These are phyloP conservation scores for Caenorhabditis remanei DNA, from an alignment of 1,140 invertebrate genomes.

Conservation along the genomic window DNA sequence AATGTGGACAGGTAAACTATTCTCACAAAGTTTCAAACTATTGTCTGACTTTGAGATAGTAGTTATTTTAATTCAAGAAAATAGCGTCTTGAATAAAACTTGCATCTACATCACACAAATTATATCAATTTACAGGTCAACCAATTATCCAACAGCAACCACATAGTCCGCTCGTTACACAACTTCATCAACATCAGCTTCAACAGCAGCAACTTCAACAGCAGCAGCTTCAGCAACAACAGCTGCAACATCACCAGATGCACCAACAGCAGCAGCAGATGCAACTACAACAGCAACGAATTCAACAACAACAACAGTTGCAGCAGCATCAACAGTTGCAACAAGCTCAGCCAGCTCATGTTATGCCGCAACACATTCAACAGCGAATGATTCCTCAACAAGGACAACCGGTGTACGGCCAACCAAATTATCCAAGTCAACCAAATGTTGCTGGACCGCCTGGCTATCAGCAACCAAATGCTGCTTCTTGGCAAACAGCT, in stretches of 20 bases:
- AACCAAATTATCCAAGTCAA: neutral
- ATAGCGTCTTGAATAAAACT: no score
- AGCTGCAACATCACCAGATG: neutral
- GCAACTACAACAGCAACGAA: neutral
- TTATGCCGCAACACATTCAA: no score
- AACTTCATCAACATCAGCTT: no score
- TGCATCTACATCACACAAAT: no score
- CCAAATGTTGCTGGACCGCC: no score
- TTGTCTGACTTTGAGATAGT: no score
- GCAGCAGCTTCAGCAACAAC: neutral
- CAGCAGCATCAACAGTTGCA: neutral
- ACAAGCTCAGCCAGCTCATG: no score
- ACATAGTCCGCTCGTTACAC: neutral
- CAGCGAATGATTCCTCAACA: neutral
- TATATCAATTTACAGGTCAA: neutral
- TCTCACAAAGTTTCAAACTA: neutral
- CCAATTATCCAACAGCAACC: neutral
- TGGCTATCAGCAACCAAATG: no score
- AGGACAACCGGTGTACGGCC: neutral
- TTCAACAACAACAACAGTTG: neutral
- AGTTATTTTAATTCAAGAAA: neutral
- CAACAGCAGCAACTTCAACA: no score
- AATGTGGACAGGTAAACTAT: conserved; percentile 24
- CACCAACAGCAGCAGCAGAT: neutral
- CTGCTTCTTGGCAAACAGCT: no score